These are phyloP conservation scores for Dipus sagitta DNA, from an alignment of 2,797 vertebrate species.

Conservation along the genomic window DNA sequence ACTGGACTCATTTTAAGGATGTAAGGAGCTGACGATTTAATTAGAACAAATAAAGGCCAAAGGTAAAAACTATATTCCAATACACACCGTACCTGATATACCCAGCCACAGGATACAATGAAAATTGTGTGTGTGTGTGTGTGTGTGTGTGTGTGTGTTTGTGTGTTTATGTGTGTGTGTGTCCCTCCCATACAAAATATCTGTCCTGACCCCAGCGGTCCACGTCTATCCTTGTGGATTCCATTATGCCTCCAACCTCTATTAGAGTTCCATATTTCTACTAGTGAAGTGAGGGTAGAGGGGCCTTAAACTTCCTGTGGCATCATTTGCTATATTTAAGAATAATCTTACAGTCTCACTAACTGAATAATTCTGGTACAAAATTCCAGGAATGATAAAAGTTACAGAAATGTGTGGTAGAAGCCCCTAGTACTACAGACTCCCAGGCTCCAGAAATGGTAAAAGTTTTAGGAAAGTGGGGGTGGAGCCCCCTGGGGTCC, in stretches of 20 bases:
- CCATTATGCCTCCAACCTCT: not conserved
- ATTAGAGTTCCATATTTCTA: not conserved
- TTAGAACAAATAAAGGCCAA: not conserved
- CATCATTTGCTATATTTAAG: not conserved
- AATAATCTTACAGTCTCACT: not conserved
- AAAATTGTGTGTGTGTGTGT: no score
- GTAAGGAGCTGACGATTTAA: not conserved
- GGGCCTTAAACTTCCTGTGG: not conserved
- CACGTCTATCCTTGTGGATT: not conserved
- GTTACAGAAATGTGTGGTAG: not conserved
- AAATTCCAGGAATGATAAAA: not conserved
- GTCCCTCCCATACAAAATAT: not conserved
- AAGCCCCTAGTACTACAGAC: not conserved
- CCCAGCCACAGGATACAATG: no score
- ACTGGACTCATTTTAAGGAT: conserved; percentile 1
- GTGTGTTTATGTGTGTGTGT: no score
- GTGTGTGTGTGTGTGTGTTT: no score
- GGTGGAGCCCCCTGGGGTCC: not conserved
- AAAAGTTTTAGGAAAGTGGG: not conserved
- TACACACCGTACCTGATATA: not conserved
- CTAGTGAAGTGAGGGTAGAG: not conserved
- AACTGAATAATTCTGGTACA: not conserved
- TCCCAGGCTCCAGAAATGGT: not conserved
- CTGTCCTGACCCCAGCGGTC: not conserved
- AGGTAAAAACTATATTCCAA: conserved; percentile 1